Percentiles rank a stretch among this genome's conserved stretches.
phyloP scores from a whole-genome alignment of 2,113 vertebrate genomes.

The Alces alces region DNA sequence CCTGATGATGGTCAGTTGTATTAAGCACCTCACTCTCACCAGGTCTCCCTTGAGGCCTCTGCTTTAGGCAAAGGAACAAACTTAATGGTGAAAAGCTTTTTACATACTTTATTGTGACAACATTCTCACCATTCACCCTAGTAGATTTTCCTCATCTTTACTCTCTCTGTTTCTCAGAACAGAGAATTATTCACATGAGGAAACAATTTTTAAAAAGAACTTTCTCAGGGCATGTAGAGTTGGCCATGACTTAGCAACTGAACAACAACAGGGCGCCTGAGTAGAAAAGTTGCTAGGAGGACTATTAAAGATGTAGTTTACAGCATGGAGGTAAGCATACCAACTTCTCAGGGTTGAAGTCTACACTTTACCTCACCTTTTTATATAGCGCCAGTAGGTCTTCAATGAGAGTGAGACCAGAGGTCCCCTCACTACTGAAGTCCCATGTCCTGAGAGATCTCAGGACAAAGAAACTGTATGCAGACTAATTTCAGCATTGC shows the following conservation, averaged over 20 bases:
- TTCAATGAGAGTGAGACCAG: neutral
- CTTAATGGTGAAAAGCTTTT: neutral
- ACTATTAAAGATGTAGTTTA: neutral
- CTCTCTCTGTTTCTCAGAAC: conserved; percentile 5
- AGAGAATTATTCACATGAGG: neutral
- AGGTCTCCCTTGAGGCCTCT: neutral
- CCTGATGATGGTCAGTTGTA: neutral
- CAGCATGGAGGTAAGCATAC: neutral
- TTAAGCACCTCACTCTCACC: neutral
- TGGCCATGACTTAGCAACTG: neutral
- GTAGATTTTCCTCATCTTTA: neutral
- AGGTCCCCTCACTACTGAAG: neutral
- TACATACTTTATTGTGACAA: neutral
- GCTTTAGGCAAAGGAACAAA: neutral
- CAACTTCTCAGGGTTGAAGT: neutral
- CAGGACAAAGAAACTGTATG: neutral
- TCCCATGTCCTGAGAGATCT: neutral
- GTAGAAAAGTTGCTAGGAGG: neutral
- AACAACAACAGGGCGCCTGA: neutral
- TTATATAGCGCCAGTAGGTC: neutral
- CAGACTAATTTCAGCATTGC: neutral
- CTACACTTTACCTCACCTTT: neutral
- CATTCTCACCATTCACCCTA: neutral
- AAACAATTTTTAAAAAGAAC: neutral
- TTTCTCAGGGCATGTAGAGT: neutral